Percentiles rank a stretch among this genome's conserved stretches.
phyloP scores from a whole-genome alignment of 1,140 invertebrate species.

The Drepana arcuata region DNA sequence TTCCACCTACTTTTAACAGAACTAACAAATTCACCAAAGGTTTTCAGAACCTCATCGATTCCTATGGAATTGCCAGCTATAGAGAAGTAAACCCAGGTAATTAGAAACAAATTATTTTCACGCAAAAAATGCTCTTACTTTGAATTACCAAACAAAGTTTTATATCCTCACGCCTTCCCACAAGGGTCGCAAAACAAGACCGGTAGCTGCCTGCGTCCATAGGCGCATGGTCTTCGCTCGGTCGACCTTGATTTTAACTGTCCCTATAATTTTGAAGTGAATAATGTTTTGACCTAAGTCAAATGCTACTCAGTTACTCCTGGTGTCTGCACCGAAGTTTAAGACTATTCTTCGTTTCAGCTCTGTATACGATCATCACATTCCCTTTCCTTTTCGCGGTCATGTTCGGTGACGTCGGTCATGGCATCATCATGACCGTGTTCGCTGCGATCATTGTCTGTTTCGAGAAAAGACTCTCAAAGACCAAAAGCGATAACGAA shows the following conservation, averaged over 20 bases:
- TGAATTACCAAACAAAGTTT: background rate
- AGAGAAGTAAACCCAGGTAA: constrained; percentile 83
- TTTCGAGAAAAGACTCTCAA: constrained; percentile 73
- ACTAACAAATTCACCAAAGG: constrained; percentile 87
- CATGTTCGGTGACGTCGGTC: constrained; percentile 84
- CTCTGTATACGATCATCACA: constrained; percentile 81
- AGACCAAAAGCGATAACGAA: constrained; percentile 72
- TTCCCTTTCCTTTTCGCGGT: constrained; percentile 84
- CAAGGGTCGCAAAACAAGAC: background rate
- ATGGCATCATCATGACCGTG: constrained; percentile 78
- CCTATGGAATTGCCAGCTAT: constrained; percentile 84
- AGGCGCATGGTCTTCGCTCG: too few relatives aligned
- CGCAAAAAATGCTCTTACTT: too few relatives aligned
- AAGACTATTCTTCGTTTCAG: constrained; percentile 37
- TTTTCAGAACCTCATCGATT: constrained; percentile 88
- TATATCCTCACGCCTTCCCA: too few relatives aligned
- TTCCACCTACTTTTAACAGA: constrained; percentile 85
- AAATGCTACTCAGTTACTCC: too few relatives aligned
- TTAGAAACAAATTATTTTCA: too few relatives aligned
- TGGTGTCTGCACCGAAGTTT: too few relatives aligned
- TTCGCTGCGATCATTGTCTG: constrained; percentile 77
- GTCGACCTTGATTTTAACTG: too few relatives aligned
- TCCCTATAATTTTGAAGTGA: too few relatives aligned
- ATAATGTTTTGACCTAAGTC: too few relatives aligned
- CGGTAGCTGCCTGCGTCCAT: too few relatives aligned